Base-by-base conservation (phyloP, 2,797 vertebrate species). In the Dicrostonyx torquatus region DNA sequence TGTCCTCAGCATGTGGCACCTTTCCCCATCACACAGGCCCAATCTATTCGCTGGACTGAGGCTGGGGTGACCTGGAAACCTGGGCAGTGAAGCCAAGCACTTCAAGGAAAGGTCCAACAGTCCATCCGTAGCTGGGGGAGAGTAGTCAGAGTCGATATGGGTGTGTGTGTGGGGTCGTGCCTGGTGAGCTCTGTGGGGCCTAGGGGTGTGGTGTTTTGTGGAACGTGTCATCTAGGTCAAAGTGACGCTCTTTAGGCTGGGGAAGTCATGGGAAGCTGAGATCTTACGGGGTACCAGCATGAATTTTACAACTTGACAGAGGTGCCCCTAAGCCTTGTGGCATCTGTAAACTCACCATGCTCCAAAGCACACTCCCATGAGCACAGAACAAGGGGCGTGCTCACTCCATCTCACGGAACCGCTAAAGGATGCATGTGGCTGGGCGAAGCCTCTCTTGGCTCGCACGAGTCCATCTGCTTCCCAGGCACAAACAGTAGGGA, bases 271-370 rank as follows among this genome's bases (percentile, higher is more conserved):
- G 0, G 79, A 73, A 40, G 48, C 55, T n/a, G 48, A 50, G 64
- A 17, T 73, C 37, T 55, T 34, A 37, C 2, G 2, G 20, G 72
- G 14, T 29, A 20, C 55, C 24, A 80, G 40, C 22, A 55, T 3
- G 43, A 8, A 37, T 24, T 5, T 31, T 75, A 43, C 0, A 2
- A n/a, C 37, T 40, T 7, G 18, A 31, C 31, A 60, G 40, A 77
- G 2, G 5, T 20, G 43, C 55, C 45, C 29, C 77, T 0, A 70
- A 34, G 77, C 53, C 14, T 53, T 11, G 3, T 0, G 24, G 64
- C 34, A 29, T 77, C 24, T 0, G 2, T 1, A n/a, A 34, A 87
- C 15, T n/a, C 12, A 14, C 55, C 10, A 15, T 0, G n/a, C 6
- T 34, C 55, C 43, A 60, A 37, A 13, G 34, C 34, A 29, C 1